Conservation (phyloP, 2,888 invertebrate genomes). For the Drosophila basisetae region DNA sequence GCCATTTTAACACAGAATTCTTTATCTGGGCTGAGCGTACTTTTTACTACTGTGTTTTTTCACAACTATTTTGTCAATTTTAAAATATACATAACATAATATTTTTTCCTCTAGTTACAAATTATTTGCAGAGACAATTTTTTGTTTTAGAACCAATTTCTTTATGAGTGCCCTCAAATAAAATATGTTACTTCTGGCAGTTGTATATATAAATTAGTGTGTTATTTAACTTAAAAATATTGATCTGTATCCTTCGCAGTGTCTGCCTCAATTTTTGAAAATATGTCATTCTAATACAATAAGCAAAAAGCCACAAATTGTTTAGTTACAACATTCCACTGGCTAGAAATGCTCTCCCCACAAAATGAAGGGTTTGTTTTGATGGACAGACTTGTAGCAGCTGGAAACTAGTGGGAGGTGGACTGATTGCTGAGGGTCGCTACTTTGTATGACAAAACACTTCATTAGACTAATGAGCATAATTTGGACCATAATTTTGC, state of each 20-base stretch:
- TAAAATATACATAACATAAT: background rate
- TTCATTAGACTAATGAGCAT: constrained; percentile 80
- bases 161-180: too few relatives aligned
- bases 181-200: too few relatives aligned
- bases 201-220: background rate
- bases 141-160: too few relatives aligned
- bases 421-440: constrained; percentile 17
- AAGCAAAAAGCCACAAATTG: background rate
- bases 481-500: constrained; percentile 70
- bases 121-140: background rate
- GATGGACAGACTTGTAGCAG: constrained; percentile 23
- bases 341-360: background rate
- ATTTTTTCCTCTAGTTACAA: background rate
- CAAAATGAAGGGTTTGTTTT: constrained; percentile 8
- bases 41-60: background rate
- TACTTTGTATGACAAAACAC: constrained; percentile 59
- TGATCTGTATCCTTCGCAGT: background rate
- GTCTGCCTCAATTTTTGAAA: background rate
- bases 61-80: background rate
- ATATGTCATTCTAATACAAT: background rate
- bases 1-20: background rate
- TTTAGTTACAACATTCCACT: background rate
- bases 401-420: background rate
- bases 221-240: background rate
- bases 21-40: background rate